Evolutionary conservation across 2,888 invertebrate species (phyloP), one percentile per base, ranked within the genome.

Genomic region (Drymonia ruficornis): DNA sequence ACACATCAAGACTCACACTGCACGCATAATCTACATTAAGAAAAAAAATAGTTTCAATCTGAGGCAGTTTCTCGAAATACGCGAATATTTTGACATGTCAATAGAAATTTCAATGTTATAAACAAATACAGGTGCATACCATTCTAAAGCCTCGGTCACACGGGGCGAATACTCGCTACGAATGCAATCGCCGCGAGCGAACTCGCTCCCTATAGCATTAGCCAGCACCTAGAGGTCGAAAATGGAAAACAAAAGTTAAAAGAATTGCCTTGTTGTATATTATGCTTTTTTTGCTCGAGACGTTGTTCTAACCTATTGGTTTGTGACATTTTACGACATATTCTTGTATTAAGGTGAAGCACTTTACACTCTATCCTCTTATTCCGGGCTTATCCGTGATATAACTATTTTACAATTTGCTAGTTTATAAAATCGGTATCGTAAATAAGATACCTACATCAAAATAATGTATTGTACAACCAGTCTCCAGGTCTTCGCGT

Each of bases 1-100:
- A 77, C 65, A 76, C 75, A 65, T 71, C 67, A 80, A 77, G 72
- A 23, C 71, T 70, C 85, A 86, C 77, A 84, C 83, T 61, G 63
- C 76, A 80, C 74, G 67, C 72, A 76, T 64, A 65, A 74, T 66
- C 31, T 76, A 84, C 72, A 81, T 67, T 72, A 72, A 73, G 64
- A 68, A 73, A 64, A 67, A 63, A 73, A 56, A 57, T 15, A 47
- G 34, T 57, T 56, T 72, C 61, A 65, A 63, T 64, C 70, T 66
- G 73, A 73, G 75, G 76, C 80, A 81, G 78, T 77, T 70, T 60
- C 3, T 19, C 43, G 18, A 16, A 38, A n/a, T n/a, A 23, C 23
- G 23, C 23, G 23, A 23, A 23, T 23, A 23, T n/a, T n/a, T n/a
- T n/a, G n/a, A n/a, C n/a, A n/a, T n/a, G n/a, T n/a, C n/a, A n/a